Evolutionary conservation across 2,113 vertebrate genomes (phyloP), one percentile per base, ranked within the genome.

Genomic region (Phrynosoma platyrhinos): DNA sequence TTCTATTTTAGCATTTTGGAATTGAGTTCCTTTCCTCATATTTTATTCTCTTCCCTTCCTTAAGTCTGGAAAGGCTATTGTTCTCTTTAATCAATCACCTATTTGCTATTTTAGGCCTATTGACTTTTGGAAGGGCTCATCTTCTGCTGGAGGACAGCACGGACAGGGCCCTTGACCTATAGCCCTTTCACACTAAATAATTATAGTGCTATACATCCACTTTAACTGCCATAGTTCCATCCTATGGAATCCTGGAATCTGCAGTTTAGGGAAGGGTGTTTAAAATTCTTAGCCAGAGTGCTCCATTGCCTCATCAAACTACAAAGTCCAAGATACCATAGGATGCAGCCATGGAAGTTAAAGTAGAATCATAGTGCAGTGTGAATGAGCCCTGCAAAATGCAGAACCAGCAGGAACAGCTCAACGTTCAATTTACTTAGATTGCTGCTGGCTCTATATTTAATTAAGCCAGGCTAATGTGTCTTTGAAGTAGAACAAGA

Each of bases 1-100:
- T 88, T 82, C 80, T 82, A 90, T 90, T 91, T 92, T 92, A 27
- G 58, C 86, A 90, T 94, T 91, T 91, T 81, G 64, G 90, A 89
- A 88, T 80, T 53, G 23, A 36, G 52, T 42, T 92, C 4, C 42
- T 88, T 84, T 88, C 42, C 83, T n/a, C 30, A 32, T 87, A 92
- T 82, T 84, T 89, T 89, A 30, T 40, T 80, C 71, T 84, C 90
- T 90, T 74, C 71, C 27, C 30, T 32, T 91, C 58, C 1, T 80
- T 87, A 91, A 80, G 91, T 78, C 75, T 84, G 0, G 10, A 88
- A 83, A 58, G 71, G 79, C 87, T 82, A 74, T 25, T 30, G 9
- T 83, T 8, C 23, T 9, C 64, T 52, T 18, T 20, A 32, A 82
- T 42, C n/a, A 10, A 76, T 74, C 5, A 10, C 84, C 74, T 62